A percentile compares a stretch with the other conserved stretches of the same genome.
Evolutionary conservation across 2,888 invertebrate genomes (phyloP).

Genomic region (Polietes domitor): DNA sequence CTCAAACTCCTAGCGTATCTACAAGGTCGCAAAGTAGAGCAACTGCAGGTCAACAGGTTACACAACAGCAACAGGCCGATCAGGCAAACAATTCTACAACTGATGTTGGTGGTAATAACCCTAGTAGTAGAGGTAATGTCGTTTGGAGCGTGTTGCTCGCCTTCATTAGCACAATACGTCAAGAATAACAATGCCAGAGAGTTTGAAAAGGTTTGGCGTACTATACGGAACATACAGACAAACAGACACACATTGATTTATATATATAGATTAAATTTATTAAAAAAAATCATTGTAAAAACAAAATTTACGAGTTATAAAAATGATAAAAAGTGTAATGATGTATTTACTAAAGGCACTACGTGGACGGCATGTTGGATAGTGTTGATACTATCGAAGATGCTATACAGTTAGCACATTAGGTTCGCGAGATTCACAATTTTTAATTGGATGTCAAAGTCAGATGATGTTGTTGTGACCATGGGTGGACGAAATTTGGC

Average conservation of each 20-base stretch:
- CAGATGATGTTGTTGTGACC: slow-evolving; percentile 38
- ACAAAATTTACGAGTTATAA: too few species aligned
- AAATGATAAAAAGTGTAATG: slow-evolving; percentile 61
- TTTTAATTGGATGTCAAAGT: slow-evolving; percentile 65
- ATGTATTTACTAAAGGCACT: slow-evolving; percentile 62
- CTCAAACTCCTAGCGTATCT: too few species aligned
- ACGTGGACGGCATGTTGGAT: slow-evolving; percentile 72
- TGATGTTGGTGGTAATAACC: slow-evolving; percentile 62
- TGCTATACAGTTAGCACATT: slow-evolving; percentile 50
- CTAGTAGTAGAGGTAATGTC: slow-evolving; percentile 68
- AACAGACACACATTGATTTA: too few species aligned
- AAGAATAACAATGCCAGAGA: slow-evolving; percentile 66
- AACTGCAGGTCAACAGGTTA: too few species aligned
- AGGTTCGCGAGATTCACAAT: slow-evolving; percentile 64
- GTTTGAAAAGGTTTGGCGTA: slow-evolving; percentile 34
- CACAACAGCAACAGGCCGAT: too few species aligned
- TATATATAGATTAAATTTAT: too few species aligned
- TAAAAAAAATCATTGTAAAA: too few species aligned
- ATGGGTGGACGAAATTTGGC: slow-evolving; percentile 43
- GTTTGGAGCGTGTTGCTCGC: slow-evolving; percentile 70
- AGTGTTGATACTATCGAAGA: slow-evolving; percentile 68
- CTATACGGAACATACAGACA: too few species aligned
- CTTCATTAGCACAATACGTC: slow-evolving; percentile 67
- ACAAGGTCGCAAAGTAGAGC: too few species aligned
- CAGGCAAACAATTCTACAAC: too few species aligned